phyloP scores from a whole-genome alignment of 2,797 vertebrate genomes.

The Chiroxiphia lanceolata region DNA sequence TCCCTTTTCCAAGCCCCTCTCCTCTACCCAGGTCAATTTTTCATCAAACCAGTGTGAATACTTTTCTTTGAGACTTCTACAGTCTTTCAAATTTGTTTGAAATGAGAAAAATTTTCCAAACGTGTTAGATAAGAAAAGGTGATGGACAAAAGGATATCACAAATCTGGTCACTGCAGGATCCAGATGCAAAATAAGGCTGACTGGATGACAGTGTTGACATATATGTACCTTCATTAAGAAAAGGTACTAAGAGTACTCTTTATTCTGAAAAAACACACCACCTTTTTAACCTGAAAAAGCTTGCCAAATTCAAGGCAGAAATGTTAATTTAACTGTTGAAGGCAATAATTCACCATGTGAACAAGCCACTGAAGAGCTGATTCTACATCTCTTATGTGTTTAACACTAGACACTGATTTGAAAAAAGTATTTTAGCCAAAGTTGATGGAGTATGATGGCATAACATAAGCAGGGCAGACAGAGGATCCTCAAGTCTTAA shows the following conservation, averaged over 20 bases:
- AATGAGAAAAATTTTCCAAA: not conserved
- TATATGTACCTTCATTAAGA: not conserved
- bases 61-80: not conserved
- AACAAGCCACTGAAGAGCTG: not conserved
- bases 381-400: not conserved
- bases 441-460: not conserved
- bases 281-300: not conserved
- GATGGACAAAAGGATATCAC: not conserved
- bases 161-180: not conserved
- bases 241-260: not conserved
- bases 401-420: not conserved
- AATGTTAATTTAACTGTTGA: not conserved
- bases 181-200: not conserved
- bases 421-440: not conserved
- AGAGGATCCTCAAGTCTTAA: not conserved
- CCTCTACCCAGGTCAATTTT: not conserved
- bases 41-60: not conserved
- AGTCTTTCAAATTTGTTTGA: not conserved
- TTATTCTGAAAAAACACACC: not conserved
- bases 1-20: not conserved
- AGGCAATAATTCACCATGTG: not conserved
- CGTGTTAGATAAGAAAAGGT: not conserved
- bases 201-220: not conserved
- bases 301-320: not conserved
- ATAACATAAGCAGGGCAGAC: not conserved